Percentiles rank a stretch among this genome's conserved stretches.
Conservation (phyloP, 2,888 invertebrate species). For the Omphaloscelis lunosa region DNA sequence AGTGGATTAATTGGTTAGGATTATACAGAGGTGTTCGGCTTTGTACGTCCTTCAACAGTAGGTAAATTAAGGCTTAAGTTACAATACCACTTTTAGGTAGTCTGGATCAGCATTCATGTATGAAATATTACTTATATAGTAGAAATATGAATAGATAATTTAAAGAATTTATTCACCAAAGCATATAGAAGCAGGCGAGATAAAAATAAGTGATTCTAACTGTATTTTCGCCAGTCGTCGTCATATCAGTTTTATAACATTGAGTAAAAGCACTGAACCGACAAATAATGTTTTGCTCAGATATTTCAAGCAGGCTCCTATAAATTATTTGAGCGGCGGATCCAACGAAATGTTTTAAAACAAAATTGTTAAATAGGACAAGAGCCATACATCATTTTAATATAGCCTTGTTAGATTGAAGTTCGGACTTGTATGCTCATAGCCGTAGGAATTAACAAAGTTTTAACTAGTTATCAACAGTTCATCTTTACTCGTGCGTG, state of each 20-base stretch:
- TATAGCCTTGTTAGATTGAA: neutral
- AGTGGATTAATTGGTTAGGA: neutral
- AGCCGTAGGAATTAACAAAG: neutral
- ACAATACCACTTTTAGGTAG: neutral
- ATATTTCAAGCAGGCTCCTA: slow-evolving; percentile 32
- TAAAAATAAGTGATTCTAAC: neutral
- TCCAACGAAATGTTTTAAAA: slow-evolving; percentile 19
- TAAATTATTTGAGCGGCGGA: neutral
- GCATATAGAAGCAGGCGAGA: too few relatives aligned
- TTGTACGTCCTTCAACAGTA: neutral
- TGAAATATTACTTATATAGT: neutral
- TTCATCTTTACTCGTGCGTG: neutral
- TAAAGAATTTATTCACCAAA: neutral
- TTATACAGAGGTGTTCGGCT: neutral
- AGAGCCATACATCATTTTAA: neutral
- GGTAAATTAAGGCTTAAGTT: neutral
- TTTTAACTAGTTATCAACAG: neutral
- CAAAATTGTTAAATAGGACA: neutral
- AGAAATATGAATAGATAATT: neutral
- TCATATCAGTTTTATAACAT: neutral
- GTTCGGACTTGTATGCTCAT: neutral
- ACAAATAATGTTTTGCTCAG: slow-evolving; percentile 35
- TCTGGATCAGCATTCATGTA: neutral
- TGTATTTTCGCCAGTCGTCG: neutral
- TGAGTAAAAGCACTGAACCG: neutral